Conservation (phyloP, 2,797 vertebrate species). For the Centropyge bicolor region DNA sequence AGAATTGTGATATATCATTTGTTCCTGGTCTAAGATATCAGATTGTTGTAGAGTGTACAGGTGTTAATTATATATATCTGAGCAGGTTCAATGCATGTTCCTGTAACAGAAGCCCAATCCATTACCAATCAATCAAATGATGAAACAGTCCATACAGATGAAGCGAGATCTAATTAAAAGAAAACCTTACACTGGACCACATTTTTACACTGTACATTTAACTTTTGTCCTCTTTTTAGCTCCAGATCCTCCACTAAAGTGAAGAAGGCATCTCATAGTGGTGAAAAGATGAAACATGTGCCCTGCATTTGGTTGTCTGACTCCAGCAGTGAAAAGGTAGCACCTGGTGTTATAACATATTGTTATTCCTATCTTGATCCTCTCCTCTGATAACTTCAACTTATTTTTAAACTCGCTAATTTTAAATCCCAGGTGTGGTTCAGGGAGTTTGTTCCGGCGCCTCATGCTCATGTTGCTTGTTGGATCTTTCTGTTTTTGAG, state of each 20-base stretch:
- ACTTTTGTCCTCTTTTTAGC: not conserved
- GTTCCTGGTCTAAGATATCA: not conserved
- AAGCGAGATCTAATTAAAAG: not conserved
- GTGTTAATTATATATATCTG: not conserved
- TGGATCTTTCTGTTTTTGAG: conserved; percentile 14
- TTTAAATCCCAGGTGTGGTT: not conserved
- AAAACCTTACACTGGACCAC: not conserved
- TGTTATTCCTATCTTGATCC: not conserved
- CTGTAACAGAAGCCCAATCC: not conserved
- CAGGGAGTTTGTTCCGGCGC: not conserved
- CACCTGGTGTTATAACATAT: not conserved
- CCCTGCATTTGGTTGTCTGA: conserved; percentile 91
- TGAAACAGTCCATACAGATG: not conserved
- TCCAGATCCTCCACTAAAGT: conserved; percentile 82
- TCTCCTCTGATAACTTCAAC: not conserved
- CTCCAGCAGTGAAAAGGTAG: conserved; percentile 89
- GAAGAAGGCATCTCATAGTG: conserved; percentile 77
- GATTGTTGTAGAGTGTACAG: not conserved
- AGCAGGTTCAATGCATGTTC: not conserved
- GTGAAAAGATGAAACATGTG: conserved; percentile 86
- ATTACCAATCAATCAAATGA: not conserved
- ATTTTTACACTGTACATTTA: not conserved
- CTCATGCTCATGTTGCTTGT: not conserved
- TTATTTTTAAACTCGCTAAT: not conserved
- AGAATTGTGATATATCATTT: not conserved